Percentiles rank a stretch among this genome's conserved stretches.
phyloP scores from a whole-genome alignment of 2,888 invertebrate species.

The Odontocerum albicorne region DNA sequence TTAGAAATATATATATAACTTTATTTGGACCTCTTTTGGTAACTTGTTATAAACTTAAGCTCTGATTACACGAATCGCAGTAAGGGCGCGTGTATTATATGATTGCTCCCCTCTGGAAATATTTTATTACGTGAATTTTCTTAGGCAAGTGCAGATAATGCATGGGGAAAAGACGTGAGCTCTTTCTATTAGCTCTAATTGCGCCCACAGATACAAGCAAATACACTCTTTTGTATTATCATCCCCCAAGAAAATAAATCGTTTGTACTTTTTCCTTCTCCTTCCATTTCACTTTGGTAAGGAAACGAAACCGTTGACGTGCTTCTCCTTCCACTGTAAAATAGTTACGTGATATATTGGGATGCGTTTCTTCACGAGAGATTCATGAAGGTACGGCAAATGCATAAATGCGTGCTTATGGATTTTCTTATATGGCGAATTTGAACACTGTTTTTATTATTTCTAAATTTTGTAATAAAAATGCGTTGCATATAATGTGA shows the following conservation, averaged over 20 bases:
- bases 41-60: no score
- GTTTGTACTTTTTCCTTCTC: slow-evolving; percentile 8
- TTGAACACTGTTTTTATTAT: no score
- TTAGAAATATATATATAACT: no score
- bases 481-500: no score
- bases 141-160: slow-evolving; percentile 13
- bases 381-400: no score
- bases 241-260: slow-evolving; percentile 16
- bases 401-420: no score
- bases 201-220: slow-evolving; percentile 20
- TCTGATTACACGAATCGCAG: no score
- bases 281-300: slow-evolving; percentile 6
- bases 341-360: slow-evolving; percentile 11
- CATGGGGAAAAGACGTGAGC: slow-evolving; percentile 4
- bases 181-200: slow-evolving; percentile 20
- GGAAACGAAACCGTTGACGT: slow-evolving; percentile 11
- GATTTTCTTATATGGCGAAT: no score
- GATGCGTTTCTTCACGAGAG: background rate
- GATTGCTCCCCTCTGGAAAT: background rate
- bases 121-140: slow-evolving; percentile 11
- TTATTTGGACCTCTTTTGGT: no score
- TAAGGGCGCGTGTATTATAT: no score
- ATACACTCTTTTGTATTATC: slow-evolving; percentile 21
- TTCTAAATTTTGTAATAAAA: no score
- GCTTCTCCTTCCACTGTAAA: slow-evolving; percentile 2